Conservation (phyloP, 2,888 invertebrate species). For the Pristionchus fissidentatus region DNA sequence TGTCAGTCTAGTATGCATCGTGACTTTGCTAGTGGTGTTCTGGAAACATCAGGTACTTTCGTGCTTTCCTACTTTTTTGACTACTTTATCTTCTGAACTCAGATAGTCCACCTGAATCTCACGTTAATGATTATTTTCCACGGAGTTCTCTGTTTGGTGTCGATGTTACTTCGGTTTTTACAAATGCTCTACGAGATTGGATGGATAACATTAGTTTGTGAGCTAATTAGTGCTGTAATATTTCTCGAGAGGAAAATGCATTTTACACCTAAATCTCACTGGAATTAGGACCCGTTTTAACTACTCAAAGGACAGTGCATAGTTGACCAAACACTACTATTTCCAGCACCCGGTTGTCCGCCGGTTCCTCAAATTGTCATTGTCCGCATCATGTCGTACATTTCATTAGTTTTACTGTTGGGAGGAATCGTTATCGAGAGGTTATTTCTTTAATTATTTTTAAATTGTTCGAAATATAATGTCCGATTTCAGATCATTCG, state of each 20-base stretch:
- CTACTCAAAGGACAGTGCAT: too few species aligned
- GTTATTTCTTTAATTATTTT: background rate
- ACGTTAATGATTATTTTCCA: slow-evolving; percentile 3
- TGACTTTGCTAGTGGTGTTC: background rate
- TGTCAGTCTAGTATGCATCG: background rate
- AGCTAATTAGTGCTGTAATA: too few species aligned
- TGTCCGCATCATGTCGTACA: background rate
- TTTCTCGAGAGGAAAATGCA: too few species aligned
- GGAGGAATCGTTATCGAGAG: slow-evolving; percentile 8
- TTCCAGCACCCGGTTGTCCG: background rate
- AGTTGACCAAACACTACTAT: too few species aligned
- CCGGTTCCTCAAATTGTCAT: slow-evolving; percentile 7
- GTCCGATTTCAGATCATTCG: background rate
- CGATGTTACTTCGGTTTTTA: background rate
- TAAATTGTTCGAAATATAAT: too few species aligned
- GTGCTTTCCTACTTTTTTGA: too few species aligned
- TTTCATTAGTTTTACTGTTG: background rate
- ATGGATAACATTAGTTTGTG: background rate
- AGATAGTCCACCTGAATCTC: background rate
- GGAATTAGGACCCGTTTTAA: too few species aligned
- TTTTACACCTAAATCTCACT: too few species aligned
- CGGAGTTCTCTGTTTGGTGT: background rate
- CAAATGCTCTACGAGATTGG: background rate
- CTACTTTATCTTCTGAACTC: too few species aligned
- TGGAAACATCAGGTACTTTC: background rate